These are phyloP conservation scores for Diaperis boleti DNA, from an alignment of 2,888 invertebrate species.

Conservation along the genomic window DNA sequence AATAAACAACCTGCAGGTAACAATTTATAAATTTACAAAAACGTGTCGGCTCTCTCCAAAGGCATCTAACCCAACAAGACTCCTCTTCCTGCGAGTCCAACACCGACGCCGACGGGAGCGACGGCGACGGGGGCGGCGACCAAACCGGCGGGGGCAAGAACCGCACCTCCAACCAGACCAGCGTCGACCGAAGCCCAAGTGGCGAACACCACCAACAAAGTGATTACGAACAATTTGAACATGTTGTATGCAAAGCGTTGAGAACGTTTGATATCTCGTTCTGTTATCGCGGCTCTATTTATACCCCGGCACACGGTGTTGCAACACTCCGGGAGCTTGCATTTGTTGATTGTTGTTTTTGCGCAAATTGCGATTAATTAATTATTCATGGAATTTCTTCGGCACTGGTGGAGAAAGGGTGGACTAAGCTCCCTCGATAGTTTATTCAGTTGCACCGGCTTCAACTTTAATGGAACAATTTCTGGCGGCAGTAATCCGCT, in stretches of 20 bases:
- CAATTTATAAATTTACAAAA: no score
- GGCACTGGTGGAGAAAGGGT: neutral
- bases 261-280: neutral
- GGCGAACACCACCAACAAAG: conserved; percentile 13
- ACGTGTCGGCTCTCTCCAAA: no score
- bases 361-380: neutral
- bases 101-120: conserved; percentile 5
- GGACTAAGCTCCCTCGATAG: conserved; percentile 15
- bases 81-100: conserved; percentile 11
- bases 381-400: conserved; percentile 10
- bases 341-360: conserved; percentile 4
- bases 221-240: conserved; percentile 29
- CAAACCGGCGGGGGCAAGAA: conserved; percentile 9
- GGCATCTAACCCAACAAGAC: no score
- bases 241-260: conserved; percentile 10
- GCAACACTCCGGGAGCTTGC: conserved; percentile 7
- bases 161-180: conserved; percentile 5
- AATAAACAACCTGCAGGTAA: no score
- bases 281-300: conserved; percentile 5
- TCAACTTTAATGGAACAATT: conserved; percentile 27
- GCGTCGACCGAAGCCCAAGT: conserved; percentile 25
- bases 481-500: conserved; percentile 27
- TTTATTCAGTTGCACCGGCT: conserved; percentile 7
- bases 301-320: conserved; percentile 5
- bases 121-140: conserved; percentile 7